Conservation (phyloP, 2,888 invertebrate species). For the Cacoxenus indagator region DNA sequence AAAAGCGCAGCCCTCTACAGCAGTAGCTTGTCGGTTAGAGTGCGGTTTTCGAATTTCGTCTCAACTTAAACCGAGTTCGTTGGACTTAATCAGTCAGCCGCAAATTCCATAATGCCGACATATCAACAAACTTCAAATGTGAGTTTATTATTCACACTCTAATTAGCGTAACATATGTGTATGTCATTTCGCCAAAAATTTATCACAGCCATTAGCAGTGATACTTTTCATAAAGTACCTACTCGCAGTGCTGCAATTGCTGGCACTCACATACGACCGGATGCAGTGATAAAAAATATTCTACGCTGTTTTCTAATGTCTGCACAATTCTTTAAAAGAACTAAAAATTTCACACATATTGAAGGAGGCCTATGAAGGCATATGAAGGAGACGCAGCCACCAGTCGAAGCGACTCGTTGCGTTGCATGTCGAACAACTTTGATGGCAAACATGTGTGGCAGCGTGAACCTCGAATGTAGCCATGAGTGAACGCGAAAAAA, state of each 20-base stretch:
- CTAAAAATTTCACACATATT: conserved; percentile 25
- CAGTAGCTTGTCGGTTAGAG: too few relatives aligned
- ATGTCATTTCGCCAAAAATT: too few relatives aligned
- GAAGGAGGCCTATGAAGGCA: background rate
- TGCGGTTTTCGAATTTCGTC: too few relatives aligned
- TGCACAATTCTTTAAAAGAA: background rate
- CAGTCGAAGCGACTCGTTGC: background rate
- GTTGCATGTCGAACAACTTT: background rate
- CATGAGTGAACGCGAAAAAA: conserved; percentile 18
- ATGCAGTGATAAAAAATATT: too few relatives aligned
- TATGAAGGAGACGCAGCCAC: background rate
- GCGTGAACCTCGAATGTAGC: background rate
- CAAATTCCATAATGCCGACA: too few relatives aligned
- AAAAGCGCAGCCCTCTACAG: too few relatives aligned
- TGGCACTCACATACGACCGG: too few relatives aligned
- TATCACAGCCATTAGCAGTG: too few relatives aligned
- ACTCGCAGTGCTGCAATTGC: too few relatives aligned
- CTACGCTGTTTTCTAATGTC: conserved; percentile 1
- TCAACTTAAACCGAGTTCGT: too few relatives aligned
- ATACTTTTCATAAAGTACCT: too few relatives aligned
- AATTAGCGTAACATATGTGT: conserved; percentile 15
- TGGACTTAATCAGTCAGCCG: too few relatives aligned
- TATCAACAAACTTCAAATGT: background rate
- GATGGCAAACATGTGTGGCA: conserved; percentile 32
- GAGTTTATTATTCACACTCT: conserved; percentile 17